Evolutionary conservation across 2,797 vertebrate genomes (phyloP).

Genomic region (Hyperoplus lanceolatus): DNA sequence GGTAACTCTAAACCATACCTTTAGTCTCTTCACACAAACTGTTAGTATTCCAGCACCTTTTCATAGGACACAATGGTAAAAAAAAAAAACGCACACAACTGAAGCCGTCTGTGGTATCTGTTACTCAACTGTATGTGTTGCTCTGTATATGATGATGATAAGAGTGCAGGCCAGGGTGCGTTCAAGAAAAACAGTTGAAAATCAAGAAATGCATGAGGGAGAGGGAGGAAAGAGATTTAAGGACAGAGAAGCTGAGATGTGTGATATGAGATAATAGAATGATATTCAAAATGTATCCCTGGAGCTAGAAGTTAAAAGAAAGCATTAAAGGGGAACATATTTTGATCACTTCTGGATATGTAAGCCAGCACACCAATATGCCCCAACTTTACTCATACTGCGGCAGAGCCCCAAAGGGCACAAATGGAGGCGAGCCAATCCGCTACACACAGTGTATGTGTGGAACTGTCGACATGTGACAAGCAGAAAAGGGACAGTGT

Average conservation of each 20-base stretch:
- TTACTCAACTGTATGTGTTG: conserved; percentile 69
- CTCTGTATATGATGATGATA: conserved; percentile 56
- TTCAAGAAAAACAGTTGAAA: conserved; percentile 53
- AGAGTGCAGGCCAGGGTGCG: conserved; percentile 56
- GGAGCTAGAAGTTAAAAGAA: conserved; percentile 73
- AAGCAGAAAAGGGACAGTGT: conserved; percentile 86
- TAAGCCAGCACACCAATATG: conserved; percentile 71
- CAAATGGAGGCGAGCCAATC: conserved; percentile 67
- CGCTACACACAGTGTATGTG: conserved; percentile 73
- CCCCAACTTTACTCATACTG: conserved; percentile 71
- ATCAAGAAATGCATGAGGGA: conserved; percentile 56
- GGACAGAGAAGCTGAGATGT: conserved; percentile 78
- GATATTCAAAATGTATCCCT: conserved; percentile 78
- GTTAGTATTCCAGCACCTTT: conserved; percentile 70
- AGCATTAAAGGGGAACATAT: conserved; percentile 76
- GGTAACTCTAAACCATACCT: conserved; percentile 76
- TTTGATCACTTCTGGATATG: conserved; percentile 80
- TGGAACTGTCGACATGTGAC: conserved; percentile 83
- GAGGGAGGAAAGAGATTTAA: conserved; percentile 69
- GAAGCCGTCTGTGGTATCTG: conserved; percentile 63
- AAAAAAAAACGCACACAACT: conserved; percentile 56
- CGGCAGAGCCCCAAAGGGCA: conserved; percentile 62
- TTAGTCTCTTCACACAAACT: conserved; percentile 66
- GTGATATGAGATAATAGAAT: conserved; percentile 80
- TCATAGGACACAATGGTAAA: conserved; percentile 68